Evolutionary conservation across 30 jellyfish, hydroid and myxozoan species (phyloP), one percentile per base, ranked within the genome.

Genomic region (Calvadosia cruxmelitensis): DNA sequence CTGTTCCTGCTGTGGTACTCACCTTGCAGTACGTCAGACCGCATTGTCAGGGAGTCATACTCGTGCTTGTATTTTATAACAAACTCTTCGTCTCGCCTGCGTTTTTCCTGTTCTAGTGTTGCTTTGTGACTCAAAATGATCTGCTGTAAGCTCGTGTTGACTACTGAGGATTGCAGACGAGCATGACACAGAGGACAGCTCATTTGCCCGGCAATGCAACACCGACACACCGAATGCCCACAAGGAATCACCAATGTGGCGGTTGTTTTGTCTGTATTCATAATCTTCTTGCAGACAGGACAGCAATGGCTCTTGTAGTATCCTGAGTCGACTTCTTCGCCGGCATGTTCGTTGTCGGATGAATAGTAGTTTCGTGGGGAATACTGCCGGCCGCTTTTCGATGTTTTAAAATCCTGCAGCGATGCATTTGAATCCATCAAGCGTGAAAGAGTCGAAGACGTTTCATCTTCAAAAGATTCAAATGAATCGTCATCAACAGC

Each of bases 221-320:
- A 70, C 15, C 74, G 53, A 42, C 93, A 79, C 2, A 79, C 27
- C 36, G 72, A 66, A 34, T 79, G 93, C 0, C 93, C 93, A 71
- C 93, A 79, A 1, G 93, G 93, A 3, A 79, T 79, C 2, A 71
- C 65, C 57, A 79, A 25, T 30, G 62, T 66, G 2, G 93, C 84
- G 10, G 32, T 20, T 33, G 66, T 48, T 23, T 71, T 50, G n/a
- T 63, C 34, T 30, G 27, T 34, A 34, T 50, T 26, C 93, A 79
- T 79, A 49, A 79, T 71, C 31, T 64, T 67, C 50, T 57, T 71
- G 31, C 93, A 79, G 1, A 15, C 25, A 0, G 93, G 93, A 33
- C 93, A 79, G 65, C 84, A 70, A 33, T 79, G 93, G 78, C 72
- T 79, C 20, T 10, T 10, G 20, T 42, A 42, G 20, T 42, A 42